Evolutionary conservation across 2,113 vertebrate species (phyloP).

Genomic region (Brachypodius melanocephalos): DNA sequence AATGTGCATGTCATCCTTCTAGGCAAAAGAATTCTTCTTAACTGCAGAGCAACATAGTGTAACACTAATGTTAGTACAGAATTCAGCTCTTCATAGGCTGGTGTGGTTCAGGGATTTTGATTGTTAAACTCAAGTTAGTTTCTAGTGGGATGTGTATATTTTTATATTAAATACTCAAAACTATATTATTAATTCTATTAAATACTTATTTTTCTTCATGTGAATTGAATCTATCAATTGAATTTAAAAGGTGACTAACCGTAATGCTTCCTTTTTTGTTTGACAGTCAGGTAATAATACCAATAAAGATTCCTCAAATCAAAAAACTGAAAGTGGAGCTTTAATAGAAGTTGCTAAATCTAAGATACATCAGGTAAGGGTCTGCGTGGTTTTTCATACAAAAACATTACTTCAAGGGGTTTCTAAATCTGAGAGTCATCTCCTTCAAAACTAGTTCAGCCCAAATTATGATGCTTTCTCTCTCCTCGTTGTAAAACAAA

Average conservation of each 20-base stretch:
- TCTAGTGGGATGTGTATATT: background rate
- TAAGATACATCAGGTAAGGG: slow-evolving; percentile 91
- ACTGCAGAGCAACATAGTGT: background rate
- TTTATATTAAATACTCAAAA: background rate
- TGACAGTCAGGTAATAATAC: slow-evolving; percentile 78
- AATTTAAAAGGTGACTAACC: background rate
- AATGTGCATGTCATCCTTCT: background rate
- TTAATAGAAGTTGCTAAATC: slow-evolving; percentile 91
- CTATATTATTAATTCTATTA: background rate
- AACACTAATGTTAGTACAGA: background rate
- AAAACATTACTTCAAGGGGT: background rate
- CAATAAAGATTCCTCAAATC: slow-evolving; percentile 82
- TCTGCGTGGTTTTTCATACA: background rate
- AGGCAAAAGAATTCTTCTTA: background rate
- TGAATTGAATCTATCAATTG: background rate
- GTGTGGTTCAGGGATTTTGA: background rate
- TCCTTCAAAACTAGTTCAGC: background rate
- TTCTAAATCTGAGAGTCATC: background rate
- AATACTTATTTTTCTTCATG: background rate
- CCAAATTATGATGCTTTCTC: background rate
- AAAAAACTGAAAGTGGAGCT: slow-evolving; percentile 85
- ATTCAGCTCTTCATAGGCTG: background rate
- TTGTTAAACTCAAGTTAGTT: background rate
- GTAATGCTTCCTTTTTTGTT: background rate
- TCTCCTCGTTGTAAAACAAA: background rate